Evolutionary conservation across 2,888 invertebrate species (phyloP), one percentile per base, ranked within the genome.

Genomic region (Eupithecia exiguata): DNA sequence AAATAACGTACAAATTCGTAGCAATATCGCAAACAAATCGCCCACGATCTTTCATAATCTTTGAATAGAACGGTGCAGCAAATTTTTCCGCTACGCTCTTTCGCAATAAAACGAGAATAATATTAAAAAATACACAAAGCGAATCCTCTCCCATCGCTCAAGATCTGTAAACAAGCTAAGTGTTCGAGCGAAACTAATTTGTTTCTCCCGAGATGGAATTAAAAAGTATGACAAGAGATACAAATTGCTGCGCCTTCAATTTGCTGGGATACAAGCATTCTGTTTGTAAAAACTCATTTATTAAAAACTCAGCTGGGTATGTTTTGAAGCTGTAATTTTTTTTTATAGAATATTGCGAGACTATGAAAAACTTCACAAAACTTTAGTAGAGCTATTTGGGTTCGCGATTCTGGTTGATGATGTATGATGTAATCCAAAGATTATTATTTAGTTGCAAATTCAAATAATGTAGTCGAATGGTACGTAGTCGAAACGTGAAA

Each of bases 211-310:
- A 84, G 86, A 88, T 90, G 85, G 91, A 92, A 92, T 92, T 92
- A 92, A 92, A 92, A 90, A 92, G 89, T 90, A 91, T 91, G 91
- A 92, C 90, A 89, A 90, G 87, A 89, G 87, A 89, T 91, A 91
- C 89, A 92, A 90, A 92, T 92, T 91, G 89, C 88, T 88, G 86
- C 84, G 84, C 87, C 89, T 89, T 89, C 91, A 89, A 91, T 91
- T 91, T 88, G 86, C 86, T 84, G 83, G 87, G 86, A 87, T 89
- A 85, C 85, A 86, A 86, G 83, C 85, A 86, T 88, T 89, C 90
- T 88, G 88, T 91, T 91, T 90, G 88, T 90, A 88, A 89, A 91
- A 88, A 86, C 88, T 87, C 88, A 87, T 91, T 91, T 91, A 89
- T 90, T 89, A 89, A 86, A 85, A 86, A 89, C 89, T 88, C 88